These are phyloP conservation scores for Nephotettix cincticeps DNA, from an alignment of 1,140 invertebrate species.

Conservation along the genomic window DNA sequence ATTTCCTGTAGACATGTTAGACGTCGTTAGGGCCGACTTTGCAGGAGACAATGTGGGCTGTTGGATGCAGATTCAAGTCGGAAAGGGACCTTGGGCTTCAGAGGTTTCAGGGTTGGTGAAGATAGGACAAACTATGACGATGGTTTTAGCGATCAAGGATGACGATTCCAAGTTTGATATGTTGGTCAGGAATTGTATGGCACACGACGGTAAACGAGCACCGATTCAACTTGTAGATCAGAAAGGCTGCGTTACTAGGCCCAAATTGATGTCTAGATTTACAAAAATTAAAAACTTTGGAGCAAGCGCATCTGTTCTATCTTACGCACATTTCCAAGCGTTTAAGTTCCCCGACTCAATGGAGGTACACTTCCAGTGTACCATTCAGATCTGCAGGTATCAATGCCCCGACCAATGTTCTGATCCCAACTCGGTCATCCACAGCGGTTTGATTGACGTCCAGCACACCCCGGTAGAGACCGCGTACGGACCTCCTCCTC, in stretches of 20 bases:
- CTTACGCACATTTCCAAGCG: constrained; percentile 90
- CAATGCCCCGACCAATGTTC: constrained; percentile 84
- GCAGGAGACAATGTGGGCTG: constrained; percentile 92
- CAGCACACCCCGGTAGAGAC: constrained; percentile 46
- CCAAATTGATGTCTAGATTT: constrained; percentile 92
- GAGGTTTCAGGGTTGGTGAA: constrained; percentile 94
- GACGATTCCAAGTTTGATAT: constrained; percentile 96
- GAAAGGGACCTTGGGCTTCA: constrained; percentile 91
- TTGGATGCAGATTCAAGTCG: constrained; percentile 96
- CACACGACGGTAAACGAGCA: constrained; percentile 88
- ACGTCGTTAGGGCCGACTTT: constrained; percentile 92
- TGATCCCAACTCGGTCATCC: constrained; percentile 31
- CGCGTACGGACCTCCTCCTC: constrained; percentile 33
- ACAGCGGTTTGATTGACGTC: constrained; percentile 53
- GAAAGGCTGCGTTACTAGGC: constrained; percentile 86
- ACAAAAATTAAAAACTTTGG: constrained; percentile 96
- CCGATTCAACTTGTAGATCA: constrained; percentile 92
- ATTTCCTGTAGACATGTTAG: constrained; percentile 92
- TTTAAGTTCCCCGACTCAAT: constrained; percentile 97
- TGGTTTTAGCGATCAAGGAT: constrained; percentile 93
- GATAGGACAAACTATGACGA: constrained; percentile 95
- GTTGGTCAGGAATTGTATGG: constrained; percentile 91
- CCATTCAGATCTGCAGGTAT: constrained; percentile 91
- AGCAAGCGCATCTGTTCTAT: constrained; percentile 88
- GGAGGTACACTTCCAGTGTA: constrained; percentile 97